Percentiles rank a stretch among this genome's conserved stretches.
Conservation (phyloP, 2,113 vertebrate genomes). For the Pangasianodon gigas region DNA sequence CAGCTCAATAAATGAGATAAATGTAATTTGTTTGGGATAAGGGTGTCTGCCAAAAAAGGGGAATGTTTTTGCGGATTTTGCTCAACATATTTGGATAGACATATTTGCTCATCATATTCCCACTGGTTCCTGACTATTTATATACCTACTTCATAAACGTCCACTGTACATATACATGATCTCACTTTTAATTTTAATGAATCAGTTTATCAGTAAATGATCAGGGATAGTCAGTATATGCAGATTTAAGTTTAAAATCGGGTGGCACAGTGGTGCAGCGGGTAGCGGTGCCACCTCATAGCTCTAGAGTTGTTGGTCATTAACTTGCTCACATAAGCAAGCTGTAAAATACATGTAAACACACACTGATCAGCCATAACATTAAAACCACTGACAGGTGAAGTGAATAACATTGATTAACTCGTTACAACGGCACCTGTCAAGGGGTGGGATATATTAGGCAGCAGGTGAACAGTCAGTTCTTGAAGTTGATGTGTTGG, state of each 20-base stretch:
- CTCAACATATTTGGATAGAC: neutral
- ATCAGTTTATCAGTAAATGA: neutral
- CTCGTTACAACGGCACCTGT: no score
- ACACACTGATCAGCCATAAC: neutral
- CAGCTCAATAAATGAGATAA: neutral
- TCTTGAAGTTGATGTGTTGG: no score
- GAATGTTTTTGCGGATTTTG: neutral
- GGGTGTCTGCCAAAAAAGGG: neutral
- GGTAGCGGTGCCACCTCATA: neutral
- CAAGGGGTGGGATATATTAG: no score
- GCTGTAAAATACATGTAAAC: neutral
- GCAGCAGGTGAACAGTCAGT: no score
- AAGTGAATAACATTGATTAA: no score
- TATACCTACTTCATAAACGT: neutral
- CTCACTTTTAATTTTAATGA: neutral
- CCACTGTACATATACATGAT: neutral
- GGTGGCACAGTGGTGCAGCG: neutral
- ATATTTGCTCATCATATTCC: neutral
- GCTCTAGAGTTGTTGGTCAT: neutral
- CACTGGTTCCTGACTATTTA: neutral
- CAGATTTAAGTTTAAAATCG: neutral
- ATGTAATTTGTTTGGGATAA: neutral
- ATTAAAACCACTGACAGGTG: no score
- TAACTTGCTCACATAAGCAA: neutral
- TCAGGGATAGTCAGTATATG: neutral